These are phyloP conservation scores for Sternotherus odoratus DNA, from an alignment of 2,797 vertebrate species.

Conservation along the genomic window DNA sequence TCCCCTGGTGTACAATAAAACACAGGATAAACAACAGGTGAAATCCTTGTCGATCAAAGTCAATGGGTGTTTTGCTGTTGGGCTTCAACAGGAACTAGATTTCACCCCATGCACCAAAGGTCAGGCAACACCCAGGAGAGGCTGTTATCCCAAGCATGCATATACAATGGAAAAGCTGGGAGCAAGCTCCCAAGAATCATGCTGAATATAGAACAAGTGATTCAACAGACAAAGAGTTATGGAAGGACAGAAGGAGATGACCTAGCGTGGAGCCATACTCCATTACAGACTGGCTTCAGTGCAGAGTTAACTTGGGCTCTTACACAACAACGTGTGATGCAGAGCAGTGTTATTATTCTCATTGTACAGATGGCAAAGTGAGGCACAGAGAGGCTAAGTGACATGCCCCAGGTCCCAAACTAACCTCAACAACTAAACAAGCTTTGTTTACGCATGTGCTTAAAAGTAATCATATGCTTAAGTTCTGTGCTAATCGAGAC, in stretches of 20 bases:
- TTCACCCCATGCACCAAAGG: background rate
- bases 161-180: background rate
- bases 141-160: background rate
- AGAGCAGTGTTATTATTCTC: background rate
- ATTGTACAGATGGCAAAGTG: background rate
- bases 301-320: too few species aligned
- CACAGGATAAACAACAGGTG: background rate
- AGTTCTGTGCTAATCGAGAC: background rate
- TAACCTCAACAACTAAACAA: fast-evolving
- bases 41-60: background rate
- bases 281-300: background rate
- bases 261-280: too few species aligned
- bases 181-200: background rate
- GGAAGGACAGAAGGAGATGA: too few species aligned
- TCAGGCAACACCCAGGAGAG: background rate
- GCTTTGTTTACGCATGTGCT: background rate
- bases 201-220: background rate
- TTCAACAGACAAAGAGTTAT: background rate
- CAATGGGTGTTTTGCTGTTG: background rate
- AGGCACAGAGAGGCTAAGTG: fast-evolving
- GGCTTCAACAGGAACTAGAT: background rate
- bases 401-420: fast-evolving
- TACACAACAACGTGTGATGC: background rate
- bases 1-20: background rate
- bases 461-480: background rate